Evolutionary conservation across 2,797 vertebrate genomes (phyloP), one percentile per base, ranked within the genome.

Genomic region (Pachyuromys duprasi): DNA sequence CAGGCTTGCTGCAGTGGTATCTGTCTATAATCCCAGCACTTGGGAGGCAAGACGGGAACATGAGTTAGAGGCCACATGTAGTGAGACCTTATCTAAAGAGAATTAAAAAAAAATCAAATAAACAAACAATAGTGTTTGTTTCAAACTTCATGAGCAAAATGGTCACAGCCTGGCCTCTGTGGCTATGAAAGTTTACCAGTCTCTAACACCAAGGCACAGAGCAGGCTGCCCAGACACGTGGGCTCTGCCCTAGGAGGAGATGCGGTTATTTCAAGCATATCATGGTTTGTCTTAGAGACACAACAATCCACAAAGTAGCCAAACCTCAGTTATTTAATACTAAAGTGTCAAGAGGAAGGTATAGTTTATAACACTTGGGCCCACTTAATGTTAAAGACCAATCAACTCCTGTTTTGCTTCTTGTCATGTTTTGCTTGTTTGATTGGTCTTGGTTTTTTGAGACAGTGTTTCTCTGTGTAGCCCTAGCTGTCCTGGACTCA

Each of bases 341-440:
- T 81, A 67, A 92, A 65, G 53, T 72, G 84, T 42, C 55, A 3
- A 60, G 36, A 72, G 8, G 15, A 63, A 82, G 31, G 45, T 33
- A 3, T 39, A 69, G 63, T 86, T 69, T 0, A 1, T 69, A 69
- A 70, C 12, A 55, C 33, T 26, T n/a, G 45, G 67, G 83, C 3
- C 83, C 31, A n/a, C 12, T n/a, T 53, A 22, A 53, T 31, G 69
- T 86, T 86, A 86, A 67, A 69, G 20, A 95, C 84, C 94, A 83
- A 53, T 89, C 57, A 75, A 94, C 62, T 89, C 74, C 60, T 63
- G 36, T 45, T 76, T 1, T 49, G 49, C 11, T 49, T 49, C 49
- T 49, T 49, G 49, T 49, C 11, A 11, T 49, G n/a, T 49, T 11
- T 49, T 49, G 49, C 49, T 49, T 49, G 49, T 49, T 49, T 49